Percentiles rank a stretch among this genome's conserved stretches.
These are phyloP conservation scores for Hydrotaea diabolus DNA, from an alignment of 2,888 invertebrate species.

Conservation along the genomic window DNA sequence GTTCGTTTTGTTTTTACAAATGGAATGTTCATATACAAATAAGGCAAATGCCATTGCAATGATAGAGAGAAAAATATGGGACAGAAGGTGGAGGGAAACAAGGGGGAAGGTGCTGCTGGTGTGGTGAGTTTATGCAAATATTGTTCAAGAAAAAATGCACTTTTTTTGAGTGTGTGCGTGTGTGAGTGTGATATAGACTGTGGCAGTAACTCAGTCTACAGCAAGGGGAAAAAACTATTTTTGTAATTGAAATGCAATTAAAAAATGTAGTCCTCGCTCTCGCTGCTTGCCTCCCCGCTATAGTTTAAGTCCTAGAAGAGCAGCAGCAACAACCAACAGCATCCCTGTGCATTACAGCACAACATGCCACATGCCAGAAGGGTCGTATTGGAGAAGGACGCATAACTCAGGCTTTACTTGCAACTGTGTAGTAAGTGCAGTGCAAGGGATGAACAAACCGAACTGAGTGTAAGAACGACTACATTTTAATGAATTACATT, in stretches of 20 bases:
- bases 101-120: not conserved
- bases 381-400: not conserved
- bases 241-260: conserved; percentile 79
- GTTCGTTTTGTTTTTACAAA: not conserved
- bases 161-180: no score
- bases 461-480: conserved; percentile 20
- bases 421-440: not conserved
- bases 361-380: not conserved
- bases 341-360: not conserved
- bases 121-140: conserved; percentile 48
- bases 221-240: conserved; percentile 70
- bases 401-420: not conserved
- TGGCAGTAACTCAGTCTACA: not conserved
- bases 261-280: conserved; percentile 67
- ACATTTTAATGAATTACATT: conserved; percentile 78
- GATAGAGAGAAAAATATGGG: no score
- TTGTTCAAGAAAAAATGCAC: conserved; percentile 41
- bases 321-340: conserved; percentile 32
- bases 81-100: not conserved
- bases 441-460: not conserved
- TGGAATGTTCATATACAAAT: conserved; percentile 37
- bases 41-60: conserved; percentile 39
- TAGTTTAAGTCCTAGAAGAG: no score
- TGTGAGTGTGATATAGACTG: not conserved
- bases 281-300: no score